Evolutionary conservation across 2,888 invertebrate species (phyloP).

Genomic region (Chrysodeixis includens): DNA sequence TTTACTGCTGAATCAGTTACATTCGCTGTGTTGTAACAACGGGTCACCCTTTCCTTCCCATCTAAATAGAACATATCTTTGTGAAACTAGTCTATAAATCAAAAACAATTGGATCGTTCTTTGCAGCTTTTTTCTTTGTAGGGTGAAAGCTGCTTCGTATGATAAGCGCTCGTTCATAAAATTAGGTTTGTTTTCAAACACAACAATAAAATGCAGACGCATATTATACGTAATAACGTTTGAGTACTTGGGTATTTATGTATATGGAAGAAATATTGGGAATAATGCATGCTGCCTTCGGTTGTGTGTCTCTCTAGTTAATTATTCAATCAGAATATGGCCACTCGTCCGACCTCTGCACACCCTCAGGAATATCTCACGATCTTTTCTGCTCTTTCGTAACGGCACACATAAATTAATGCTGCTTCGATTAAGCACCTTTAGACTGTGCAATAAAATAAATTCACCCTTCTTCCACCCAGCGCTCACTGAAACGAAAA

Average conservation of each 20-base stretch:
- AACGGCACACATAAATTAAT: conserved; percentile 65
- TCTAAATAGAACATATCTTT: conserved; percentile 60
- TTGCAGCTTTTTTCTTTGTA: conserved; percentile 48
- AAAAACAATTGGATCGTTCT: conserved; percentile 57
- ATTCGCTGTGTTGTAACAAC: conserved; percentile 49
- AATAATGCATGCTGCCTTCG: conserved; percentile 46
- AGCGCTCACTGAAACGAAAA: conserved; percentile 46
- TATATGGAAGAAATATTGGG: conserved; percentile 48
- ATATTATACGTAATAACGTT: conserved; percentile 26
- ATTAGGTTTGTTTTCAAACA: conserved; percentile 52
- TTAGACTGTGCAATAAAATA: conserved; percentile 68
- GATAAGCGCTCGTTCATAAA: conserved; percentile 54
- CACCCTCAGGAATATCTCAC: conserved; percentile 29
- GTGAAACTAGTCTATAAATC: conserved; percentile 56
- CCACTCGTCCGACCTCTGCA: conserved; percentile 34
- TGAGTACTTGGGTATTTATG: conserved; percentile 47
- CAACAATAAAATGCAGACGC: conserved; percentile 54
- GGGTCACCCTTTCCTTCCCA: conserved; percentile 54
- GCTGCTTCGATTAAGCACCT: conserved; percentile 69
- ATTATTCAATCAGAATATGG: conserved; percentile 52
- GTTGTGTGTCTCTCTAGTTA: conserved; percentile 43
- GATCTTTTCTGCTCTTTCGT: conserved; percentile 43
- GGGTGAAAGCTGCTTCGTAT: conserved; percentile 36
- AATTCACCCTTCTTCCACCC: conserved; percentile 66
- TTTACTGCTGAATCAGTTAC: conserved; percentile 55